phyloP scores from a whole-genome alignment of 2,797 vertebrate species.

The Erethizon dorsatum region DNA sequence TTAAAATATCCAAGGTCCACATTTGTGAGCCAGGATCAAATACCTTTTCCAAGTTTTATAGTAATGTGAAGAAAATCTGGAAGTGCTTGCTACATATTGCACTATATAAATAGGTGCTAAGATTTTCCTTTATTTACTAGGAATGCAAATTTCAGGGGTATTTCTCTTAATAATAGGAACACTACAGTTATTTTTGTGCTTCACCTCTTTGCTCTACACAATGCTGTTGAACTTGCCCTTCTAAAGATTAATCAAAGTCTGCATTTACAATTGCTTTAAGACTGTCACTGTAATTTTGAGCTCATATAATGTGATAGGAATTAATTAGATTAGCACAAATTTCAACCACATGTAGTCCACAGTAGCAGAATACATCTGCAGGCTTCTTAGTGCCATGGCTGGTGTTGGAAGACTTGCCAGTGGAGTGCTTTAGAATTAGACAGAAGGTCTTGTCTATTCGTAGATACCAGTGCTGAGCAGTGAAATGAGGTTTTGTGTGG shows the following conservation, averaged over 20 bases:
- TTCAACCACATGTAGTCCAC: not conserved
- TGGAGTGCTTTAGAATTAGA: not conserved
- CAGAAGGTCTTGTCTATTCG: not conserved
- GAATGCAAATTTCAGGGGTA: not conserved
- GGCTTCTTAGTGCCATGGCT: not conserved
- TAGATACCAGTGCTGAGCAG: not conserved
- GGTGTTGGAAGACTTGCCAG: not conserved
- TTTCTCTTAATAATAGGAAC: not conserved
- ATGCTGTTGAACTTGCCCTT: slow-evolving; percentile 71
- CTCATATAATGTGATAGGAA: slow-evolving; percentile 58
- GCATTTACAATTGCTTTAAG: slow-evolving; percentile 54
- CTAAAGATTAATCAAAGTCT: slow-evolving; percentile 80
- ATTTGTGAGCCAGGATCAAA: slow-evolving; percentile 25
- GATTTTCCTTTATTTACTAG: slow-evolving; percentile 5
- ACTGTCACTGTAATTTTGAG: slow-evolving; percentile 64
- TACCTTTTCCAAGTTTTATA: slow-evolving; percentile 60
- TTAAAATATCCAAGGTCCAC: slow-evolving; percentile 67
- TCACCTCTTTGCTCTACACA: slow-evolving; percentile 39
- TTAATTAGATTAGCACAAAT: slow-evolving; percentile 70
- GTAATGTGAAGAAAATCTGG: slow-evolving; percentile 41
- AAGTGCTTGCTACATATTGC: not conserved
- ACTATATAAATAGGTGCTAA: not conserved
- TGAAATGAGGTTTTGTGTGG: not conserved
- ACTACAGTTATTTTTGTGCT: slow-evolving; percentile 52
- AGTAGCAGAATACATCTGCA: not conserved